phyloP scores from a whole-genome alignment of 2,888 invertebrate species.

The Theodoxus fluviatilis region DNA sequence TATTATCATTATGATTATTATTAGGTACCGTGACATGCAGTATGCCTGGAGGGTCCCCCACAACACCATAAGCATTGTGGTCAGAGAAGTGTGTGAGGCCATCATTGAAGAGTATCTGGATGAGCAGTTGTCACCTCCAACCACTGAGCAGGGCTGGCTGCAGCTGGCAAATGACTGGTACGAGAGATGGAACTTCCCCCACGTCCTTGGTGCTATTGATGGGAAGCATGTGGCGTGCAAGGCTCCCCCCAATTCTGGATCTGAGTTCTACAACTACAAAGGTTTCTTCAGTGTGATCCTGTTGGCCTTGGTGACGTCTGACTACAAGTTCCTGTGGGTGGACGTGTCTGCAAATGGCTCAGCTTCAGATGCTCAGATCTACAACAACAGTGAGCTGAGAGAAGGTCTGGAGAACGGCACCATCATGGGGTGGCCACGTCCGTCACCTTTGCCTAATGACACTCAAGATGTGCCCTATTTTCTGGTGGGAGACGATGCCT shows the following conservation, averaged over 20 bases:
- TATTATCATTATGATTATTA: too few species aligned
- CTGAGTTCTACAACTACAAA: slow-evolving; percentile 32
- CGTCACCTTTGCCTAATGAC: slow-evolving; percentile 35
- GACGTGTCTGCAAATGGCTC: slow-evolving; percentile 33
- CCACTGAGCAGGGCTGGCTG: slow-evolving; percentile 28
- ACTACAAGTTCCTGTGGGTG: slow-evolving; percentile 37
- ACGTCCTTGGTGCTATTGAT: slow-evolving; percentile 29
- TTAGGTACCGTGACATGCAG: too few species aligned
- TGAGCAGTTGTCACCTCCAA: slow-evolving; percentile 31
- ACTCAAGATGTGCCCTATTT: slow-evolving; percentile 34
- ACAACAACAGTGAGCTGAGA: slow-evolving; percentile 30
- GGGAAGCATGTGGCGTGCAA: slow-evolving; percentile 29
- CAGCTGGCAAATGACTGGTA: slow-evolving; percentile 25
- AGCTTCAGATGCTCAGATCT: slow-evolving; percentile 31
- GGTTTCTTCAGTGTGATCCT: slow-evolving; percentile 27
- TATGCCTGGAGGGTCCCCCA: slow-evolving; percentile 36
- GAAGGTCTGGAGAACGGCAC: slow-evolving; percentile 27
- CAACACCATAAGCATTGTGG: slow-evolving; percentile 34
- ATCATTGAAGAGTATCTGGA: slow-evolving; percentile 32
- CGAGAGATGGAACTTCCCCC: slow-evolving; percentile 26
- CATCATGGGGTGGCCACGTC: slow-evolving; percentile 32
- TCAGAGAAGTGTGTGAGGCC: slow-evolving; percentile 37
- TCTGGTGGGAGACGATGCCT: slow-evolving; percentile 35
- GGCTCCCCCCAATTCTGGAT: slow-evolving; percentile 26
- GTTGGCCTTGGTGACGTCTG: slow-evolving; percentile 32